Evolutionary conservation across 2,797 vertebrate genomes (phyloP).

Genomic region (Lithobates pipiens): DNA sequence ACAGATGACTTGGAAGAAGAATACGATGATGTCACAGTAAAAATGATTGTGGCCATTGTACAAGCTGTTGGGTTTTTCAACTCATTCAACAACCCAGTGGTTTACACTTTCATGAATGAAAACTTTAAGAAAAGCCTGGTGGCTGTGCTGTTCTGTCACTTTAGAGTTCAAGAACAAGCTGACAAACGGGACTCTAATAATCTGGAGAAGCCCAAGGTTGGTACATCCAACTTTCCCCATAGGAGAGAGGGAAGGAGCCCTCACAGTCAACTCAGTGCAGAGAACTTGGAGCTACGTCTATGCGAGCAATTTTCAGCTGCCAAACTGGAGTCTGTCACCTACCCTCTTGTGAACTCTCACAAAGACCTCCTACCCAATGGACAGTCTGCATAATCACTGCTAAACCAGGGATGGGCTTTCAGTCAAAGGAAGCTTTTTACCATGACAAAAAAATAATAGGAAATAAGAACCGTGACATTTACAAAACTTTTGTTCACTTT

Average conservation of each 20-base stretch:
- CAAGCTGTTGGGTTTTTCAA: slow-evolving; percentile 87
- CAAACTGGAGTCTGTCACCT: slow-evolving; percentile 57
- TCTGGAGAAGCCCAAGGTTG: slow-evolving; percentile 38
- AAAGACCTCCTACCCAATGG: slow-evolving; percentile 51
- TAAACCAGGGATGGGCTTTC: slow-evolving; percentile 17
- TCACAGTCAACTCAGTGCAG: slow-evolving; percentile 59
- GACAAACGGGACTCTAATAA: slow-evolving; percentile 54
- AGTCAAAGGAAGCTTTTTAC: background rate
- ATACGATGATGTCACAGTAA: slow-evolving; percentile 79
- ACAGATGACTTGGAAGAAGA: slow-evolving; percentile 82
- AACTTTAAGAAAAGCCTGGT: slow-evolving; percentile 86
- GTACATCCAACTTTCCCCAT: background rate
- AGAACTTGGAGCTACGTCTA: slow-evolving; percentile 57
- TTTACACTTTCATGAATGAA: slow-evolving; percentile 87
- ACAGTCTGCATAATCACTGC: slow-evolving; percentile 43
- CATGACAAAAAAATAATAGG: background rate
- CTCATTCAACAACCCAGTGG: slow-evolving; percentile 86
- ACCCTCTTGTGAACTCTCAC: slow-evolving; percentile 44
- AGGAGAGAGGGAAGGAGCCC: slow-evolving; percentile 40
- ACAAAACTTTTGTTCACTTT: background rate
- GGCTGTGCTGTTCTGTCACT: slow-evolving; percentile 75
- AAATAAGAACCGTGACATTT: background rate
- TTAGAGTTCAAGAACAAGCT: slow-evolving; percentile 64
- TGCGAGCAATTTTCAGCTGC: slow-evolving; percentile 52
- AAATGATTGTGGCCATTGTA: slow-evolving; percentile 81